Percentiles rank a stretch among this genome's conserved stretches.
Conservation (phyloP, 2,797 vertebrate genomes). For the Percopsis omiscomaycus region DNA sequence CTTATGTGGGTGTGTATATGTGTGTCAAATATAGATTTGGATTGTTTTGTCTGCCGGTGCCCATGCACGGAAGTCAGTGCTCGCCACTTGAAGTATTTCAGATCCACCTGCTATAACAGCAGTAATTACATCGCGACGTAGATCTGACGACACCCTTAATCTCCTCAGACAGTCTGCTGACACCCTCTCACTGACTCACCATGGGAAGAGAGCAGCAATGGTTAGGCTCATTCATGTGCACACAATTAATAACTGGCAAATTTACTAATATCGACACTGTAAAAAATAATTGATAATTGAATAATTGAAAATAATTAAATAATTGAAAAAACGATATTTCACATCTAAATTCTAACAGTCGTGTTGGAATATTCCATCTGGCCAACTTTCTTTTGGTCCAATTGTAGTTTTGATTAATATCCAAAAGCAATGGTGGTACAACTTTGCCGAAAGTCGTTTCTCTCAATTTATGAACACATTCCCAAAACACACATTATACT, state of each 20-base stretch:
- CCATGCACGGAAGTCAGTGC: background rate
- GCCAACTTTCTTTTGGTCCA: no score
- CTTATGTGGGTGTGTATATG: background rate
- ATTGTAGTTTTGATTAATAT: no score
- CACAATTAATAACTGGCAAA: background rate
- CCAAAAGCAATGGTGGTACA: no score
- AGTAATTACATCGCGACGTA: background rate
- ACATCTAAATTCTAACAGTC: no score
- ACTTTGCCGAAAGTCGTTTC: no score
- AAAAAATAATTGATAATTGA: no score
- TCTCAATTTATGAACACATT: no score
- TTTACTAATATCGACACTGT: background rate
- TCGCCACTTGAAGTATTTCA: conserved; percentile 4
- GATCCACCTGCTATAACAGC: background rate
- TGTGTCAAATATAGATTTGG: background rate
- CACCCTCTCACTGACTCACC: background rate
- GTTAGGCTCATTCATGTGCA: background rate
- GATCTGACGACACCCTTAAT: background rate
- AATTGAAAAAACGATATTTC: no score
- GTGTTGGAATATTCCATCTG: no score
- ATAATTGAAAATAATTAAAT: no score
- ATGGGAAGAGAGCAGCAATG: background rate
- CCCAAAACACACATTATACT: no score
- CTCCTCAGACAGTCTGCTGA: conserved; percentile 2
- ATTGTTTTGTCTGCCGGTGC: background rate